Percentiles rank a stretch among this genome's conserved stretches.
Conservation (phyloP, 1,140 invertebrate genomes). For the Monomorium pharaonis region DNA sequence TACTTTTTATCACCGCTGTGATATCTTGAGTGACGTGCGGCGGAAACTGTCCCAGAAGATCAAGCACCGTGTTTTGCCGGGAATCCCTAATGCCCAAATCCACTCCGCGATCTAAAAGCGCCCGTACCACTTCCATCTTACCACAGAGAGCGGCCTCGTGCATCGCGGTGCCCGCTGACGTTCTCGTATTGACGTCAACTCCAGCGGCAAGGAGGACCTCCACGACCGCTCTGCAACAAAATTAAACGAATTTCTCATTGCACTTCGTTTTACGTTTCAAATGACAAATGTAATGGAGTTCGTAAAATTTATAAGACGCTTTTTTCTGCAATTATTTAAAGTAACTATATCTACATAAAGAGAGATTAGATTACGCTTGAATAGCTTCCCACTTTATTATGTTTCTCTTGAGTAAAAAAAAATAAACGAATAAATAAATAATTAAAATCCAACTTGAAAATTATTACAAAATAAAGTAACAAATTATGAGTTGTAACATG, state of each 20-base stretch:
- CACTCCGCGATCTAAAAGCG: conserved; percentile 93
- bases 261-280: neutral
- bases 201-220: conserved; percentile 93
- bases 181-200: conserved; percentile 95
- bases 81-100: conserved; percentile 92
- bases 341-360: neutral
- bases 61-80: conserved; percentile 93
- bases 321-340: neutral
- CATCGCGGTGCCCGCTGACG: conserved; percentile 95
- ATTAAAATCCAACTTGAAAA: neutral
- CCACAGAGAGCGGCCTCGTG: conserved; percentile 98
- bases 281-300: neutral
- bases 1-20: conserved; percentile 93
- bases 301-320: neutral
- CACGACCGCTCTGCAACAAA: conserved; percentile 91
- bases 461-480: neutral
- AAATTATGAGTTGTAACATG: neutral
- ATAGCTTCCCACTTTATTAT: neutral
- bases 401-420: neutral
- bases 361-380: neutral
- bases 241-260: conserved; percentile 35
- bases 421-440: neutral
- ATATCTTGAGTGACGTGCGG: conserved; percentile 95
- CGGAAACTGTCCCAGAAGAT: conserved; percentile 94
- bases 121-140: conserved; percentile 95